Evolutionary conservation across 2,797 vertebrate genomes (phyloP), one percentile per base, ranked within the genome.

Genomic region (Characodon lateralis): DNA sequence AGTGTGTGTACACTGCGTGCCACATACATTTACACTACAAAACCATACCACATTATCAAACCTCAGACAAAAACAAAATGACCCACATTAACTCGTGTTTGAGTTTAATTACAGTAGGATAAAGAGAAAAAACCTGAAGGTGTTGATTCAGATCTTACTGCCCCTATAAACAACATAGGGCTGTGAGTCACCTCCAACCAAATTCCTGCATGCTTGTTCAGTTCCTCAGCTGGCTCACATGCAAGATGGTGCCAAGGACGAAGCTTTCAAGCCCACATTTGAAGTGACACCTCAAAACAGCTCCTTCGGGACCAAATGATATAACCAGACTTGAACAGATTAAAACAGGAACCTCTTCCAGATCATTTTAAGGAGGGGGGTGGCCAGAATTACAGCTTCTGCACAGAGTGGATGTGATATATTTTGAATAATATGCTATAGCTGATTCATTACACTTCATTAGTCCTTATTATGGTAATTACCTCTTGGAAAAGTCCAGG

Each of bases 141-240:
- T 88, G 81, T 78, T 71, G 51, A 65, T 76, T 84, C 85, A 74
- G 74, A 78, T 85, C 84, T 80, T 72, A 72, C 76, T 81, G 85
- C 81, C 89, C 85, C 76, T 87, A 82, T 87, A 81, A 93, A 91
- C 86, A 87, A 88, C 58, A 83, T 81, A 88, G 59, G 66, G 18
- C 71, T 53, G 69, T 92, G 91, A 94, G 79, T 94, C 92, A 92
- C 88, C 82, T 87, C 73, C 68, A 83, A 59, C 66, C 69, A 66
- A 28, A 85, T 81, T 85, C 55, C 83, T 87, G 85, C 79, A 85
- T 87, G 81, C 81, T 77, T 71, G 72, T 74, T 88, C 71, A 81
- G 76, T 76, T 79, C 55, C 80, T 82, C 82, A 18, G 74, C 81
- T 84, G 87, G 77, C 73, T 87, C 75, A 55, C 88, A 84, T 61